Percentiles rank a stretch among this genome's conserved stretches.
Evolutionary conservation across 2,113 vertebrate species (phyloP).

Genomic region (Polypterus senegalus): DNA sequence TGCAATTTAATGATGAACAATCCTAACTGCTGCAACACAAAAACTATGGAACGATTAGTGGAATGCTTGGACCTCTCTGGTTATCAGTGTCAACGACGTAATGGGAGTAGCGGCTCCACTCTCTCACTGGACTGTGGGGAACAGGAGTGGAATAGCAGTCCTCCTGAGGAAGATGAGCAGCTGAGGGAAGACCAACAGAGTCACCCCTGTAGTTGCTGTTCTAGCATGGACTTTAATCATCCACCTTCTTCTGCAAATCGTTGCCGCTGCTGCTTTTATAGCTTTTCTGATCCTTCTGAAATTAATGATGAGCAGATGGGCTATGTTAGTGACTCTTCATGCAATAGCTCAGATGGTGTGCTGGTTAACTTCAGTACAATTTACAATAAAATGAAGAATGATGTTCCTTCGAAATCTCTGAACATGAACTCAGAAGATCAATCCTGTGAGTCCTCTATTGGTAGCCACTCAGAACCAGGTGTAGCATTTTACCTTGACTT

Average conservation of each 20-base stretch:
- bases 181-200: conserved; percentile 41
- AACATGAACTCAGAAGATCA: conserved; percentile 70
- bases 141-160: conserved; percentile 75
- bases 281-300: conserved; percentile 60
- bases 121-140: conserved; percentile 73
- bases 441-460: conserved; percentile 67
- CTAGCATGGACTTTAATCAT: conserved; percentile 35
- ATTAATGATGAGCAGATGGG: conserved; percentile 64
- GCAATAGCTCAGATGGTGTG: conserved; percentile 85
- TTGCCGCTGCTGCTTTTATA: conserved; percentile 61
- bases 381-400: conserved; percentile 76
- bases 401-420: conserved; percentile 46
- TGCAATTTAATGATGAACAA: conserved; percentile 13
- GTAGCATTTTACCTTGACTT: conserved; percentile 91
- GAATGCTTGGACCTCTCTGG: conserved; percentile 58
- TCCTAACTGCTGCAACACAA: conserved; percentile 12
- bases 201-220: conserved; percentile 50
- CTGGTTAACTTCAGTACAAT: conserved; percentile 92
- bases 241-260: conserved; percentile 1
- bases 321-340: conserved; percentile 83
- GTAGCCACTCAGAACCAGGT: conserved; percentile 56
- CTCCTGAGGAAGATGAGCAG: conserved; percentile 42
- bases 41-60: conserved; percentile 30
- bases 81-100: conserved; percentile 50
- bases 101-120: conserved; percentile 61